A percentile compares a stretch with the other conserved stretches of the same genome.
phyloP scores from a whole-genome alignment of 2,797 vertebrate species.

The Phoxinus dragarum region DNA sequence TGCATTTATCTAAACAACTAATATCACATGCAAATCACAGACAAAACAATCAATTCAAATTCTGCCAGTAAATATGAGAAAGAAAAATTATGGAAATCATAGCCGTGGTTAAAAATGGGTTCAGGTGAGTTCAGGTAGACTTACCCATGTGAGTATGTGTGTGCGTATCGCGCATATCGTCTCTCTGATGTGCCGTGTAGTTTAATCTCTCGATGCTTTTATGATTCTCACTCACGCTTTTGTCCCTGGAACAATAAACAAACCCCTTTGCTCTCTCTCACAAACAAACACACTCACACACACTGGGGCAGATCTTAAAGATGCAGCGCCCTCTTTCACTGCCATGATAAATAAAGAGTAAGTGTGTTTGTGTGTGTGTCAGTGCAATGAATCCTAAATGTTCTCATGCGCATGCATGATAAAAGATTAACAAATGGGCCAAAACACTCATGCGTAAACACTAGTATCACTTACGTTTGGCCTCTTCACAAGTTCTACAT shows the following conservation, averaged over 20 bases:
- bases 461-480: conserved; percentile 1
- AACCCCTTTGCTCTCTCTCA: conserved; percentile 70
- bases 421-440: neutral
- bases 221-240: conserved; percentile 83
- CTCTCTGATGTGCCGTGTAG: conserved; percentile 81
- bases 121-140: conserved; percentile 61
- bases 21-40: neutral
- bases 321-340: conserved; percentile 78
- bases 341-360: conserved; percentile 29
- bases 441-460: neutral
- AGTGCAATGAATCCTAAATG: conserved; percentile 2
- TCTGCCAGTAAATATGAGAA: neutral
- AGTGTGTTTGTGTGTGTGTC: conserved; percentile 10
- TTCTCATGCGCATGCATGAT: neutral
- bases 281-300: conserved; percentile 43
- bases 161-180: conserved; percentile 27
- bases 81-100: neutral
- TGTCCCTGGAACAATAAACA: conserved; percentile 86
- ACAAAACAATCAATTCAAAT: conserved; percentile 5
- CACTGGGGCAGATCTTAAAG: conserved; percentile 79
- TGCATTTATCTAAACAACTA: neutral
- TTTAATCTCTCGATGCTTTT: conserved; percentile 81
- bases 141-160: conserved; percentile 80
- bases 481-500: neutral
- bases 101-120: conserved; percentile 20